Conservation (phyloP, 1,140 invertebrate species). For the Dreissena rostriformis region DNA sequence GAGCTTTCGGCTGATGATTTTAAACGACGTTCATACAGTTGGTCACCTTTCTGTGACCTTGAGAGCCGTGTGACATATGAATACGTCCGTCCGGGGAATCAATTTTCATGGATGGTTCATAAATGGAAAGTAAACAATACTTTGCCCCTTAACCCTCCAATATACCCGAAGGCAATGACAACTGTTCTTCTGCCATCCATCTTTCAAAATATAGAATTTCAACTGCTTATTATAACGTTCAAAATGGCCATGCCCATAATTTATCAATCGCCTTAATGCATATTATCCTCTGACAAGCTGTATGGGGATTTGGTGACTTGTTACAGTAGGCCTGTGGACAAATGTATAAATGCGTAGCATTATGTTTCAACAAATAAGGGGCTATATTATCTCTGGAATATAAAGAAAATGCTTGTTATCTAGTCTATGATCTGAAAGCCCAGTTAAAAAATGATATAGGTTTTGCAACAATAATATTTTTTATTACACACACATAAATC, state of each 20-base stretch:
- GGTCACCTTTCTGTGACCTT: slow-evolving; percentile 35
- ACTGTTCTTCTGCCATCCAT: neutral
- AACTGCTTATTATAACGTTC: neutral
- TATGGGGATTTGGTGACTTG: neutral
- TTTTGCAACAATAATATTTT: neutral
- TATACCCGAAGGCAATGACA: neutral
- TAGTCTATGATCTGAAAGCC: neutral
- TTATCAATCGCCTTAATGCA: slow-evolving; percentile 1
- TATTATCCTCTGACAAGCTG: neutral
- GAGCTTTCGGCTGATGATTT: slow-evolving; percentile 3
- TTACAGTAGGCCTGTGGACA: neutral
- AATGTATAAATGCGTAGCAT: neutral
- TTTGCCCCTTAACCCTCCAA: neutral
- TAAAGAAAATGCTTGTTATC: slow-evolving; percentile 1
- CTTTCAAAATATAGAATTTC: neutral
- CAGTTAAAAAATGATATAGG: neutral
- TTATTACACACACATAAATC: neutral
- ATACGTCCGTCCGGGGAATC: slow-evolving; percentile 25
- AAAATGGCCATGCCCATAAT: slow-evolving; percentile 1
- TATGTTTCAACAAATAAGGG: neutral
- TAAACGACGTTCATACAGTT: neutral
- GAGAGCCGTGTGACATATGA: slow-evolving; percentile 37
- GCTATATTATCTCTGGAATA: neutral
- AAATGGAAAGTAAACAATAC: slow-evolving; percentile 49
- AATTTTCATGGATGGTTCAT: slow-evolving; percentile 37